phyloP scores from a whole-genome alignment of 2,797 vertebrate genomes.

The Cossypha caffra region DNA sequence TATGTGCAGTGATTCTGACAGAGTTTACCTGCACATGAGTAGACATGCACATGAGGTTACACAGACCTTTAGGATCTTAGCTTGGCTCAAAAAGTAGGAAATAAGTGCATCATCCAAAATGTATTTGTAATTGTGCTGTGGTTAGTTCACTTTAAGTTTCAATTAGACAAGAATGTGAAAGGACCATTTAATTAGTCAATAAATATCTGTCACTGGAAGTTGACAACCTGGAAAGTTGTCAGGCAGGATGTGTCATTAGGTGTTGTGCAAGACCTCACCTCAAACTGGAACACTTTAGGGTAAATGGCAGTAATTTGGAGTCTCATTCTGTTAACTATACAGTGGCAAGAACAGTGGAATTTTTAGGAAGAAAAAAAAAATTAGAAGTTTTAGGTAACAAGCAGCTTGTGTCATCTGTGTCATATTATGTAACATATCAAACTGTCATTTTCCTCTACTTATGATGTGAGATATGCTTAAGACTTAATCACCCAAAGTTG shows the following conservation, averaged over 20 bases:
- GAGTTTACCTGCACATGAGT: background rate
- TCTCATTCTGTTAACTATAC: slow-evolving; percentile 19
- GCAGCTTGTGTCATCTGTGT: background rate
- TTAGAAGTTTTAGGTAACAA: slow-evolving; percentile 27
- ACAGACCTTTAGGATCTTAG: background rate
- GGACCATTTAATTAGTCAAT: slow-evolving; percentile 78
- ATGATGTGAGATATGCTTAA: background rate
- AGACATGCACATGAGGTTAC: background rate
- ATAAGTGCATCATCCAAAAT: background rate
- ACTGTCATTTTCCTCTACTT: background rate
- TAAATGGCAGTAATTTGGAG: slow-evolving; percentile 21
- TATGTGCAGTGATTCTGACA: background rate
- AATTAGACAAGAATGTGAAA: slow-evolving; percentile 68
- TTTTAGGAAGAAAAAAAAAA: slow-evolving; percentile 25
- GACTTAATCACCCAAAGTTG: slow-evolving; percentile 23
- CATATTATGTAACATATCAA: slow-evolving; percentile 1
- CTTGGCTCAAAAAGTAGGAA: background rate
- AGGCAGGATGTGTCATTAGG: slow-evolving; percentile 52
- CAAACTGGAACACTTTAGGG: background rate
- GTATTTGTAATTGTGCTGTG: background rate
- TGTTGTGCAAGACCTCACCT: slow-evolving; percentile 57
- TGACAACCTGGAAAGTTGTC: slow-evolving; percentile 76
- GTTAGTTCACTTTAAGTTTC: slow-evolving; percentile 51
- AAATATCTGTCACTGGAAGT: slow-evolving; percentile 73
- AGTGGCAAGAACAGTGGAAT: slow-evolving; percentile 39